Base-by-base conservation (phyloP, 2,888 invertebrate species). In the Protonemura montana region DNA sequence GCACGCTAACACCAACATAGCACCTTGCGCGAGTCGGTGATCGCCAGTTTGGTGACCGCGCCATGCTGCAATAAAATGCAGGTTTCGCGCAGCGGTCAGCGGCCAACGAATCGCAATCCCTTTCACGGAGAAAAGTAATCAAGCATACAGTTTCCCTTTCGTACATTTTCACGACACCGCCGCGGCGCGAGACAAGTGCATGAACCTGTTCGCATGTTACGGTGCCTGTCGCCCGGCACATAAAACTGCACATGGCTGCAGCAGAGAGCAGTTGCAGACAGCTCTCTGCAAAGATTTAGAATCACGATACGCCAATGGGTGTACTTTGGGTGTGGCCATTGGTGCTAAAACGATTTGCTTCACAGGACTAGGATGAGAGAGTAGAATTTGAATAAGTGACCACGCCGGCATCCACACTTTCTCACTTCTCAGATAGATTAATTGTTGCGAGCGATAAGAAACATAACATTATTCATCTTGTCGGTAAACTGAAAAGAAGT, bases 61-160 rank as follows among this genome's bases (percentile, higher is more conserved):
- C 35, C 10, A 10, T 6, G 35, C 35, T 10, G 35, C 35, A 3
- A n/a, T n/a, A n/a, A 3, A 35, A 10, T 35, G 35, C 35, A 35
- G 35, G 35, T 35, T 35, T 35, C 10, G 35, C 35, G 10, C 35
- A 35, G 5, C 35, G 35, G 10, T 25, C 28, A 78, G 28, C 28
- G 26, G 28, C 28, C 26, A 25, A 21, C 28, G 3, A 78, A 30
- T 81, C 10, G 28, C 81, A 81, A 28, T 30, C 0, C 81, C 81
- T 81, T 81, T 81, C 81, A 81, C 30, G 81, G 81, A 0, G 81
- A 29, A 30, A 81, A 30, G 30, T 81, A 81, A 81, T 81, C 81
- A 30, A 30, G 6, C 30, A 81, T 30, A 81, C 78, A 29, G 28
- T 81, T 81, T 81, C 81, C 81, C 81, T 81, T 81, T 81, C 81